Evolutionary conservation across 1,140 invertebrate species (phyloP).

Genomic region (Aphelenchoides avenae): DNA sequence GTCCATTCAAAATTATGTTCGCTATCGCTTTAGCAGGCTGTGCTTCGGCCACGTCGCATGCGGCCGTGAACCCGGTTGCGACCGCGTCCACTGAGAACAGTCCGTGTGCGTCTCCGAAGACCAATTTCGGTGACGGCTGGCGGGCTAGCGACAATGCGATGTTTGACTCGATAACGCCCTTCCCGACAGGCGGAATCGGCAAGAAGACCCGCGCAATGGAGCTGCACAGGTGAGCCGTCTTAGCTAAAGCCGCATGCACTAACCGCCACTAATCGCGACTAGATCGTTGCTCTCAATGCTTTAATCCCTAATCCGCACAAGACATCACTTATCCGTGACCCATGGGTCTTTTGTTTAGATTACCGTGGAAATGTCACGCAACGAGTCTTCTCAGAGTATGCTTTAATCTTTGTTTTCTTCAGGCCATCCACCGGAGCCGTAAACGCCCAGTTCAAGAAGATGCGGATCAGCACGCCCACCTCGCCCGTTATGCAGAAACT

Average conservation of each 20-base stretch:
- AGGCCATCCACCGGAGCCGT: constrained; percentile 41
- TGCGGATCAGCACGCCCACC: constrained; percentile 26
- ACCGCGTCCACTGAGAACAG: constrained; percentile 19
- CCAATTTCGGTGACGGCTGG: constrained; percentile 41
- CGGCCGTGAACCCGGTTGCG: too few relatives aligned
- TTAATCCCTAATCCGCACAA: too few relatives aligned
- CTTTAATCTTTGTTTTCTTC: constrained; percentile 16
- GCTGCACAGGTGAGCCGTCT: constrained; percentile 28
- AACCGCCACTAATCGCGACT: constrained; percentile 3
- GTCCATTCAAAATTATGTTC: too few relatives aligned
- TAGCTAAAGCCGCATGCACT: neutral
- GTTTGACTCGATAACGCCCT: constrained; percentile 40
- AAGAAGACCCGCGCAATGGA: constrained; percentile 27
- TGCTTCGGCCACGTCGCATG: too few relatives aligned
- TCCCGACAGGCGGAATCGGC: constrained; percentile 46
- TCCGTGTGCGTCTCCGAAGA: constrained; percentile 28
- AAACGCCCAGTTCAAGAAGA: constrained; percentile 35
- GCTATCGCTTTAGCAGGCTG: too few relatives aligned
- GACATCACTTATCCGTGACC: too few relatives aligned
- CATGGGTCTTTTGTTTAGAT: too few relatives aligned
- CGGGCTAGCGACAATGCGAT: constrained; percentile 50
- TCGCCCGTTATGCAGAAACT: neutral
- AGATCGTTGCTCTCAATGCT: too few relatives aligned
- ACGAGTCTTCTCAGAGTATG: too few relatives aligned
- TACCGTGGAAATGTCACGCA: too few relatives aligned